These are phyloP conservation scores for Branchinecta lindahli DNA, from an alignment of 1,140 invertebrate species.

Conservation along the genomic window DNA sequence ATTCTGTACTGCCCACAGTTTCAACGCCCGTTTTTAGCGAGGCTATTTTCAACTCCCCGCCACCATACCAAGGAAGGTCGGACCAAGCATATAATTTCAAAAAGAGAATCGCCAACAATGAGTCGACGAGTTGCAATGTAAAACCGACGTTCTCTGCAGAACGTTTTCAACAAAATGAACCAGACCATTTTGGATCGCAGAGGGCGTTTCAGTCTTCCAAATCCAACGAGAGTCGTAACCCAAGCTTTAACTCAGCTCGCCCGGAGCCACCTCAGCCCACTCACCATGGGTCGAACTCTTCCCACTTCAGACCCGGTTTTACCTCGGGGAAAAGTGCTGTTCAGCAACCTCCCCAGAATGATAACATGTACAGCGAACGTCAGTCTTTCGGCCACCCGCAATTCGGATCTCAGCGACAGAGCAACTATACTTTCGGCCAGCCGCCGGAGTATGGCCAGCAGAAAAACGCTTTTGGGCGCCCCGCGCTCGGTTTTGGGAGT, in stretches of 20 bases:
- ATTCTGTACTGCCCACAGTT: not conserved
- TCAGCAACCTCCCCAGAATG: not conserved
- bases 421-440: not conserved
- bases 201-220: not conserved
- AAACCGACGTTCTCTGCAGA: not conserved
- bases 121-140: not conserved
- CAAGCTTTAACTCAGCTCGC: not conserved
- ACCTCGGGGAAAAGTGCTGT: not conserved
- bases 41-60: not conserved
- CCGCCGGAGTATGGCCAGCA: conserved; percentile 4
- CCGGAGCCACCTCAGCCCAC: not conserved
- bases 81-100: not conserved
- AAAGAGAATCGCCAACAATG: not conserved
- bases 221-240: not conserved
- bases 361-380: not conserved
- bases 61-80: not conserved
- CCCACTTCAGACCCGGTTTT: not conserved
- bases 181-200: not conserved
- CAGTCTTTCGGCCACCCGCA: not conserved
- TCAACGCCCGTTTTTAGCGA: not conserved
- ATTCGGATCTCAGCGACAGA: not conserved
- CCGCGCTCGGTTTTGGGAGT: not conserved
- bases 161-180: not conserved
- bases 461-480: not conserved
- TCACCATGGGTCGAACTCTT: not conserved